Base-by-base conservation (phyloP, 92 coral and sea anemone genomes). In the Isaurus tuberculatus region DNA sequence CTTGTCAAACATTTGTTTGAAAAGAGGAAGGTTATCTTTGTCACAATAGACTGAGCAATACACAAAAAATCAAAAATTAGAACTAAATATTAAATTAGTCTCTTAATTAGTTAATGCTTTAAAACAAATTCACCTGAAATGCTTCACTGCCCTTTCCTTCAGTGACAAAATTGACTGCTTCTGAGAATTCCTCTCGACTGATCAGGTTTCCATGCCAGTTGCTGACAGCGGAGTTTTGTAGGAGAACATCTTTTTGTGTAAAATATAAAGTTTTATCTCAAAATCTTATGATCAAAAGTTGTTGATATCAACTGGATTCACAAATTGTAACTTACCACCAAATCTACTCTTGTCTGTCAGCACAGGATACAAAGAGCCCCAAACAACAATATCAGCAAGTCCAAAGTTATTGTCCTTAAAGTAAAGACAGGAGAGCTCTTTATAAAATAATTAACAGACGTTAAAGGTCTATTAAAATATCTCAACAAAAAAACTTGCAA, bases 281-380 rank as follows among this genome's bases (percentile, higher is more conserved):
- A 55, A 55, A 19, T 17, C 63, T 55, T 20, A 48, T 15, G 44
- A 33, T 19, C 4, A 37, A 36, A 1, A 6, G 8, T 37, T 2
- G n/a, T 46, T 8, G 53, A 46, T 44, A n/a, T n/a, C 22, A 17
- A 1, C 9, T 40, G 23, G n/a, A 20, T 22, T 55, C n/a, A 4
- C 25, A 53, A 19, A 67, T 0, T 73, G 5, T 17, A 29, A 51
- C 37, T n/a, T 28, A 85, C 43, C 97, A 40, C 86, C 75, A 36
- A 89, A 75, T 7, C 84, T 79, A 40, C 91, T 72, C 15, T 84
- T 78, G 20, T 75, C 77, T 10, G 83, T 29, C 4, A 94, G 77
- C 36, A 94, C 70, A 11, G 97, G 99, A 84, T 86, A 95, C 33
- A 97, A 85, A 17, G 99, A 92, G 1, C 99, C 98, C 99, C 99